Evolutionary conservation across 2,888 invertebrate genomes (phyloP).

Genomic region (Metopia argyrocephala): DNA sequence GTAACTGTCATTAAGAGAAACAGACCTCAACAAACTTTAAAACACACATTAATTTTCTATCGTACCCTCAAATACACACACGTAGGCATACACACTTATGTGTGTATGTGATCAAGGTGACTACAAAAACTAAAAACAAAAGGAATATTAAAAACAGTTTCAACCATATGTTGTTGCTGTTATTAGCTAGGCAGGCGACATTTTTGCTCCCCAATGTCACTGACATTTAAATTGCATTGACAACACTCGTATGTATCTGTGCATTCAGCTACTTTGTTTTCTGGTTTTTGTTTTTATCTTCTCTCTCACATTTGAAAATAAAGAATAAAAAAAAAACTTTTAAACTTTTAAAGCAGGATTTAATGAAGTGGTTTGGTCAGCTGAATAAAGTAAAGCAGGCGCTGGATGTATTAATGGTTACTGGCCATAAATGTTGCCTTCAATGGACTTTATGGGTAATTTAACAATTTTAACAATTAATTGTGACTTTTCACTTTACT

Average conservation of each 20-base stretch:
- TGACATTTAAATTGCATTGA: conserved; percentile 15
- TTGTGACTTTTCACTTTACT: conserved; percentile 9
- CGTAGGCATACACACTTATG: background rate
- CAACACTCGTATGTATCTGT: background rate
- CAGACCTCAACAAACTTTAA: conserved; percentile 4
- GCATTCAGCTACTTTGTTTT: too few relatives aligned
- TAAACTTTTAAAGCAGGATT: conserved; percentile 32
- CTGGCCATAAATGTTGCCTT: conserved; percentile 18
- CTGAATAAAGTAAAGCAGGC: background rate
- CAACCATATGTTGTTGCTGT: conserved; percentile 30
- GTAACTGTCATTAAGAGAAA: conserved; percentile 52
- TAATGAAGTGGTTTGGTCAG: conserved; percentile 32
- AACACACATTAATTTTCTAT: background rate
- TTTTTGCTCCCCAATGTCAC: conserved; percentile 25
- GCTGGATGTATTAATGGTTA: background rate
- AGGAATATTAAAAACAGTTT: background rate
- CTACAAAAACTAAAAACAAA: background rate
- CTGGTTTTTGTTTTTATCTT: too few relatives aligned
- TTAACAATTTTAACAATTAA: conserved; percentile 26
- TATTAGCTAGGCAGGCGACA: background rate
- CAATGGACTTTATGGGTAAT: conserved; percentile 22
- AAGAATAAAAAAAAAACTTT: background rate
- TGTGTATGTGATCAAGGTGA: conserved; percentile 7
- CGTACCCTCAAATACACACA: background rate
- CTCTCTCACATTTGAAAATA: too few relatives aligned